Conservation (phyloP, 2,113 vertebrate species). For the Probosciger aterrimus region DNA sequence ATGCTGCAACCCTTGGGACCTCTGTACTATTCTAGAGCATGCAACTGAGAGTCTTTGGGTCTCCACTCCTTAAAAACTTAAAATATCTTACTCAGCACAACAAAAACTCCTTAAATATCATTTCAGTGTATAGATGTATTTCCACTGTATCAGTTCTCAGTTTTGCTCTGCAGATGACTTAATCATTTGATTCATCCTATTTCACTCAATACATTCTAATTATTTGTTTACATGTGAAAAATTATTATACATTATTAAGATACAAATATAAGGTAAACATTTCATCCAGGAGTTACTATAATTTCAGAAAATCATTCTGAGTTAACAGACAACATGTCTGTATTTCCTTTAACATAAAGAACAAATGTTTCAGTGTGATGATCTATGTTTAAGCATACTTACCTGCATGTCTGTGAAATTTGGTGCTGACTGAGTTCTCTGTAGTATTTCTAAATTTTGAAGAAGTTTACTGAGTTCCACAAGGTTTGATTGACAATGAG, state of each 20-base stretch:
- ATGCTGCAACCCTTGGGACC: neutral
- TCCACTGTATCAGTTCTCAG: neutral
- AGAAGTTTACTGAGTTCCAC: conserved; percentile 93
- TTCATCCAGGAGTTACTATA: neutral
- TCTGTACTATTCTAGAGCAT: conserved; percentile 5
- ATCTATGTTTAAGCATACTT: conserved; percentile 25
- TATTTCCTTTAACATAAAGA: neutral
- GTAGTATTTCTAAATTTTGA: conserved; percentile 96
- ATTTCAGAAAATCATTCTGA: neutral
- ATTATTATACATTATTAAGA: neutral
- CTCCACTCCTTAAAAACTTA: conserved; percentile 10
- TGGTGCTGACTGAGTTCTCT: conserved; percentile 96
- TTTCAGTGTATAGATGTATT: neutral
- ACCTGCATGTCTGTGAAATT: conserved; percentile 96
- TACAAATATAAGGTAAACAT: neutral
- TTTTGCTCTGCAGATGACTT: neutral
- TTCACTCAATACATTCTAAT: neutral
- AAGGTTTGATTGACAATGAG: conserved; percentile 93
- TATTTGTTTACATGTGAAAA: neutral
- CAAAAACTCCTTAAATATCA: neutral
- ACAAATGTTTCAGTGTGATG: neutral
- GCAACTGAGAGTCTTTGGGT: neutral
- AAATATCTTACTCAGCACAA: neutral
- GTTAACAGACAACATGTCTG: neutral
- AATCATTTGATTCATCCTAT: neutral